phyloP scores from a whole-genome alignment of 2,888 invertebrate species.

The Dryomyza anilis region DNA sequence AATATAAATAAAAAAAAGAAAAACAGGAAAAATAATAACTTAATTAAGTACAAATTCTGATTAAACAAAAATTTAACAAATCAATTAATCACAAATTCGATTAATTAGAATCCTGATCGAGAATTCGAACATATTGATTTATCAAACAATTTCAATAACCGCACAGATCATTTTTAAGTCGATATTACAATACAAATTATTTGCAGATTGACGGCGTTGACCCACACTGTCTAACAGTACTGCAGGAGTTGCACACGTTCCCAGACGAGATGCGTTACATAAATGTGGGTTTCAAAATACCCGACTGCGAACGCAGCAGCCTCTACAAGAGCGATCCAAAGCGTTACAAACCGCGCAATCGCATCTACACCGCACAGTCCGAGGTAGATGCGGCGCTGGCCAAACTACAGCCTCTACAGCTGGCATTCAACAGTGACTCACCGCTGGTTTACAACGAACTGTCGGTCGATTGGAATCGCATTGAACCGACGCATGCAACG shows the following conservation, averaged over 20 bases:
- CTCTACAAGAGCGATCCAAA: slow-evolving; percentile 74
- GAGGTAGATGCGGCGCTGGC: slow-evolving; percentile 69
- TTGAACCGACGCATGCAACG: slow-evolving; percentile 75
- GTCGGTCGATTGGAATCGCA: slow-evolving; percentile 69
- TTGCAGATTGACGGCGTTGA: slow-evolving; percentile 52
- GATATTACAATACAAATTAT: too few species aligned
- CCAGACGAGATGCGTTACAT: slow-evolving; percentile 23
- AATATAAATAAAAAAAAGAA: too few species aligned
- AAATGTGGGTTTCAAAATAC: slow-evolving; percentile 41
- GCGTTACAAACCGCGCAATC: slow-evolving; percentile 74
- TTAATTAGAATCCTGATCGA: too few species aligned
- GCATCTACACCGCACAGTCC: slow-evolving; percentile 76
- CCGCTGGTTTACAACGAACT: slow-evolving; percentile 41
- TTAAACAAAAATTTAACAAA: too few species aligned
- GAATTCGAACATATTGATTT: too few species aligned
- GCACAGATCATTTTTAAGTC: too few species aligned
- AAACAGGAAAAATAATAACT: too few species aligned
- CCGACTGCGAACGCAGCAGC: slow-evolving; percentile 50
- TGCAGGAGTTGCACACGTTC: slow-evolving; percentile 44
- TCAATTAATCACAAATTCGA: too few species aligned
- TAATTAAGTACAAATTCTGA: too few species aligned
- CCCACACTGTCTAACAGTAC: slow-evolving; percentile 42
- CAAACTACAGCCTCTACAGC: slow-evolving; percentile 50
- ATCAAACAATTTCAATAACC: too few species aligned
- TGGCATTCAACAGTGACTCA: slow-evolving; percentile 48